Evolutionary conservation across 2,888 invertebrate genomes (phyloP), one percentile per base, ranked within the genome.

Genomic region (Temnothorax ravouxi): DNA sequence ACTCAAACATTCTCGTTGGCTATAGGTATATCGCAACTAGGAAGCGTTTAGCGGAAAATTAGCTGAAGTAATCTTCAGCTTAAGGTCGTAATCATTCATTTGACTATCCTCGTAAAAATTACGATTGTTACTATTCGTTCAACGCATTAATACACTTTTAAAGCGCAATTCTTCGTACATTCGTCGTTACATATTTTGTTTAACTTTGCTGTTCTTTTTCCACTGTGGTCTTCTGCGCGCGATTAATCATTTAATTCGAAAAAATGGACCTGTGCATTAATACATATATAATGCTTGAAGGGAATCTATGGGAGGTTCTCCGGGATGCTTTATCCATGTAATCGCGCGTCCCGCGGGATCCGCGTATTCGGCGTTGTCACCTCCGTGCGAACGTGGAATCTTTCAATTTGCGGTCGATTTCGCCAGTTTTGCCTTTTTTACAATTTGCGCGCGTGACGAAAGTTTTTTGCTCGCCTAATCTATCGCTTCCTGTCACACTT

Each of bases 401-500:
- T 61, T 61, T 61, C 18, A 9, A 18, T 61, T 34, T 59, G 8
- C 25, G 25, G 11, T 13, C 3, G 3, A n/a, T 67, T 29, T 29
- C 3, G 29, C 0, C 11, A 50, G 15, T 41, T 15, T 54, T 38
- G 9, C 1, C 9, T 21, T 41, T 72, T 29, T n/a, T n/a, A n/a
- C n/a, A 44, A 72, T 47, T 59, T 44, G 13, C 38, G 38, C 6
- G 15, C 1, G 34, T 52, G 50, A 72, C 25, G 34, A 74, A 74
- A 74, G 21, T 75, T n/a, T n/a, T 75, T 21, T 61, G 44, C 41
- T 44, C 56, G 44, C n/a, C 29, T 44, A 18, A 44, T 72, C 29
- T 44, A 44, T 62, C 9, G 2, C 34, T 75, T 75, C 62, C 62
- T 62, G 75, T 21, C 61, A 47, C 59, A 62, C 75, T 75, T 75